A percentile compares a stretch with the other conserved stretches of the same genome.
Conservation (phyloP, 1,140 invertebrate genomes). For the Drosophila prosaltans region DNA sequence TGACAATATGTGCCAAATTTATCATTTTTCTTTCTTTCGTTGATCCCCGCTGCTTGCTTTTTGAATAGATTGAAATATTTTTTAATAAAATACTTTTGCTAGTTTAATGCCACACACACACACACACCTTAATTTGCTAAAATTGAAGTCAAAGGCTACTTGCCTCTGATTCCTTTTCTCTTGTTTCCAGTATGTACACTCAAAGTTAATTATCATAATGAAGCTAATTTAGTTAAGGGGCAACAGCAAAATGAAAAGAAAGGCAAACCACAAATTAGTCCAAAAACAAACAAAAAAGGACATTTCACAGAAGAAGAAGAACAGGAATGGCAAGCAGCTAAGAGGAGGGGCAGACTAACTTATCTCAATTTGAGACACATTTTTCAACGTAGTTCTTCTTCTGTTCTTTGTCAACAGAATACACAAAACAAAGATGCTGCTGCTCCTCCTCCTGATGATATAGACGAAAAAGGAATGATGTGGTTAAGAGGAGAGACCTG, state of each 20-base stretch:
- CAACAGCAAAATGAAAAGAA: conserved; percentile 42
- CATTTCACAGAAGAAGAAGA: conserved; percentile 34
- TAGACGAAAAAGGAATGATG: background rate
- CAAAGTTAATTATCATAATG: conserved; percentile 75
- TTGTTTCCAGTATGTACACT: background rate
- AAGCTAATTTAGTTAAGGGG: conserved; percentile 64
- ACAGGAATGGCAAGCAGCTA: too few species aligned
- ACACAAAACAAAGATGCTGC: conserved; percentile 5
- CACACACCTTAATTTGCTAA: conserved; percentile 40
- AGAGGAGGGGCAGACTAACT: conserved; percentile 33
- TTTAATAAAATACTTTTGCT: background rate
- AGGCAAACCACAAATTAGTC: conserved; percentile 67
- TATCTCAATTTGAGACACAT: conserved; percentile 68
- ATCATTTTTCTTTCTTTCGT: too few species aligned
- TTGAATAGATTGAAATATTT: background rate
- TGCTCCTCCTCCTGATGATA: background rate
- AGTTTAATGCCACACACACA: too few species aligned
- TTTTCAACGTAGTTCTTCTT: conserved; percentile 47
- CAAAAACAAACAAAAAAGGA: conserved; percentile 50
- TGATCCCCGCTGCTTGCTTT: too few species aligned
- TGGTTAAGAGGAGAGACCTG: background rate
- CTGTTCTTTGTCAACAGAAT: conserved; percentile 56
- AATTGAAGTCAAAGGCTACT: conserved; percentile 42
- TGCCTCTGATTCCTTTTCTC: background rate
- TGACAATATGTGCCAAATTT: too few species aligned